Base-by-base conservation (phyloP, 2,888 invertebrate genomes). In the Nomada hirtipes region DNA sequence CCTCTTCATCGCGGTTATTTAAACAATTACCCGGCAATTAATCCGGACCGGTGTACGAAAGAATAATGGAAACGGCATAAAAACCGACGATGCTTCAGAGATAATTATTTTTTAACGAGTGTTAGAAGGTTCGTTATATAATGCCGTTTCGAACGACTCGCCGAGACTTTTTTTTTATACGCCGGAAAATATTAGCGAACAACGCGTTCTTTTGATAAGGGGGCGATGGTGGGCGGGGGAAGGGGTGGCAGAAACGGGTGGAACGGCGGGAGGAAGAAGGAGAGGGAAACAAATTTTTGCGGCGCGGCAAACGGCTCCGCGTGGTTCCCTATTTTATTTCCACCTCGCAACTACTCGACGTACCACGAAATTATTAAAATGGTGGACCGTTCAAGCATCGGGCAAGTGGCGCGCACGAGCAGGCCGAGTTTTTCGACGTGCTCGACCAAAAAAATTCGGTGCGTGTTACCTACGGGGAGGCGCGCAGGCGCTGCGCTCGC, bases 401-500 rank as follows among this genome's bases (percentile, higher is more conserved):
- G 44, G 78, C 70, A 75, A 82, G 82, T 75, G 82, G 73, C 82
- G 82, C 20, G 60, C 57, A 47, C 79, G 79, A 29, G 52, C 59
- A 42, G 20, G 57, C 57, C 44, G 68, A 73, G 63, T 61, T 71
- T 76, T 76, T 75, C 72, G 78, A 47, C 67, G 82, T 82, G 78
- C 78, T 65, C 72, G 75, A 71, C 75, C 82, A 77, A 85, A 77
- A 86, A 80, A 86, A 85, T 86, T 86, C 85, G 71, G 74, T 71
- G 79, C 52, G 50, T 61, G 59, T 73, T 73, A 73, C 67, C 60
- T 36, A 57, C 42, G n/a, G 26, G 15, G 18, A 50, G 57, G 15
- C 53, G 87, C 89, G 90, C 90, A 89, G 68, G 86, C 89, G 90
- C 86, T 77, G 69, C 70, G 85, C 68, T 80, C 80, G 50, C 67